Base-by-base conservation (phyloP, 1,140 invertebrate genomes). In the Megathymus violae region DNA sequence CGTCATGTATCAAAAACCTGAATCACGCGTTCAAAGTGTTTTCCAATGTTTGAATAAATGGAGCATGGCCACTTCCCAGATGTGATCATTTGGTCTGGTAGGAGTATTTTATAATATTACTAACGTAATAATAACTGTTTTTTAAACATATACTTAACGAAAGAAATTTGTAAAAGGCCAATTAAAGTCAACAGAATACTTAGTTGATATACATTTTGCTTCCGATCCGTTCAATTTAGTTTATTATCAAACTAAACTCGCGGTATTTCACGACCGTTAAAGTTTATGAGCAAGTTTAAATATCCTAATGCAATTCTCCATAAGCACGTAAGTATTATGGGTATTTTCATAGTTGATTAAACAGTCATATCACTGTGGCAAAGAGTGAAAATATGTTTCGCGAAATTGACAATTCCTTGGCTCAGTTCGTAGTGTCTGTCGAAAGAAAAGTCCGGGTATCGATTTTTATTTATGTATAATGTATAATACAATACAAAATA, bases 211-310 rank as follows among this genome's bases (percentile, higher is more conserved):
- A 31, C 27, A 7, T 44, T 44, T 44, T 17, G 40, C 40, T 56
- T 56, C 52, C 52, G 41, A 16, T 5, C 16, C 52, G 52, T 56
- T 44, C 43, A 27, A 22, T 38, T 56, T n/a, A 44, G 15, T 56
- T 56, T 56, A 56, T 56, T 25, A 40, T 56, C 22, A 44, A 40
- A 56, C 52, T 38, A 56, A 56, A 22, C 52, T 14, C 52, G 14
- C 14, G 6, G 40, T 56, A 56, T n/a, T n/a, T 43, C 51, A 56
- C 44, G 17, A 25, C 22, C 31, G 19, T 44, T 56, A 56, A 56
- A 43, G 22, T 56, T 56, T 56, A 56, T 56, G 52, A 13, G 22
- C 34, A 40, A 44, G 40, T 56, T 56, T 56, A 56, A 44, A 56
- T 54, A 43, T 25, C 25, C 40, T 44, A 56, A 40, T 56, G 52